phyloP scores from a whole-genome alignment of 2,888 invertebrate species.

The Hyles lineata region DNA sequence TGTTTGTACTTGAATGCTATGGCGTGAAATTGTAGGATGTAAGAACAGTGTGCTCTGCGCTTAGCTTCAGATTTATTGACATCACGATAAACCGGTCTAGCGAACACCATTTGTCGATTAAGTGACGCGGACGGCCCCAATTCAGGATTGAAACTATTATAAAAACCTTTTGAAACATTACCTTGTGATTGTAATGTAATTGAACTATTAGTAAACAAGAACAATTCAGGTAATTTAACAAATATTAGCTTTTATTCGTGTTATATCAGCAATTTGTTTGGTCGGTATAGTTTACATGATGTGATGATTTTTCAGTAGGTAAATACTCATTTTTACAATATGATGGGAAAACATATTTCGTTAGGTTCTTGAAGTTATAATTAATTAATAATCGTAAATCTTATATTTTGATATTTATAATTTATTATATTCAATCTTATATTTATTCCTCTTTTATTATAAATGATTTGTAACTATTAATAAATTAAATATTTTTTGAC shows the following conservation, averaged over 20 bases:
- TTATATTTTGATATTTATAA: no score
- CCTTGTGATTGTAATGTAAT: neutral
- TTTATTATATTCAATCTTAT: no score
- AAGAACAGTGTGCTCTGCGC: conserved; percentile 61
- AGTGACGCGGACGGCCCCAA: conserved; percentile 46
- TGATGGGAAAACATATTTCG: no score
- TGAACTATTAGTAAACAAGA: neutral
- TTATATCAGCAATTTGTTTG: neutral
- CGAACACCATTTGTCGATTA: conserved; percentile 71
- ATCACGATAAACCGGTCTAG: conserved; percentile 71
- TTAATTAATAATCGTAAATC: no score
- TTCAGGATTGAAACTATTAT: conserved; percentile 11
- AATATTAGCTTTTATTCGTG: neutral
- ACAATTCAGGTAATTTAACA: neutral
- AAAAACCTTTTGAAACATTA: conserved; percentile 17
- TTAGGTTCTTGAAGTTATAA: no score
- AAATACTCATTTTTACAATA: no score
- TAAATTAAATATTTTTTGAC: no score
- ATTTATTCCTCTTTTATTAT: no score
- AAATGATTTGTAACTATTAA: no score
- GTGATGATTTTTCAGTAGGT: no score
- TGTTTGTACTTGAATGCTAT: conserved; percentile 20
- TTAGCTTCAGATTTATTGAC: conserved; percentile 71
- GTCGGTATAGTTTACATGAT: neutral
- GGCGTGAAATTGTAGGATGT: conserved; percentile 38